These are phyloP conservation scores for Lordiphosa andalusiaca DNA, from an alignment of 2,888 invertebrate species.

Conservation along the genomic window DNA sequence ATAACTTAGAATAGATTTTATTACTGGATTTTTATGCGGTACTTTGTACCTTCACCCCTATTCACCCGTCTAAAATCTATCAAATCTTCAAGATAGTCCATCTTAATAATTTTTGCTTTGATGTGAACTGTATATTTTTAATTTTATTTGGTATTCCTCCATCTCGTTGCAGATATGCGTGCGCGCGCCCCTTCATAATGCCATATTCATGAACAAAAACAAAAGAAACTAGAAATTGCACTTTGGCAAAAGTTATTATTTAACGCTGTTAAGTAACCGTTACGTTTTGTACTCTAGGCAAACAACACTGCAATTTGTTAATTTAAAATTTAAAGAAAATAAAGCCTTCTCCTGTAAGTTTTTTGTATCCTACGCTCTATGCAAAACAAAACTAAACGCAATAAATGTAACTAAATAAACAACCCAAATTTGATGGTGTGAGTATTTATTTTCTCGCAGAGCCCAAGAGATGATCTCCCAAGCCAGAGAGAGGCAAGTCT, in stretches of 20 bases:
- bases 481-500: not conserved
- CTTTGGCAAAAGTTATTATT: conserved; percentile 60
- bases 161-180: conserved; percentile 38
- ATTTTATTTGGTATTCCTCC: not conserved
- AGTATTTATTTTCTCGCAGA: conserved; percentile 4
- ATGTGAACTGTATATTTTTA: no score
- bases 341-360: conserved; percentile 41
- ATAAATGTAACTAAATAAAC: conserved; percentile 69
- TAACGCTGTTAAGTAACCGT: conserved; percentile 69
- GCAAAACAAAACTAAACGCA: conserved; percentile 53
- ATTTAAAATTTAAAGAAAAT: conserved; percentile 54
- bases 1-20: no score
- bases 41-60: no score
- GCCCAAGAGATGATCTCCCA: not conserved
- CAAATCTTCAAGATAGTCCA: no score
- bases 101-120: no score
- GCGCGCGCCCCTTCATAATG: conserved; percentile 47
- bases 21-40: no score
- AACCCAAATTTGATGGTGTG: conserved; percentile 45
- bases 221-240: conserved; percentile 36
- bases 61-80: no score
- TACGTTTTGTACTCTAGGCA: conserved; percentile 67
- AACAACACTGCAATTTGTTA: conserved; percentile 64
- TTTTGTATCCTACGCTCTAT: conserved; percentile 38
- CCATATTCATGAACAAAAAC: conserved; percentile 69